Evolutionary conservation across 1,140 invertebrate species (phyloP), one percentile per base, ranked within the genome.

Genomic region (Plectus sambesii): DNA sequence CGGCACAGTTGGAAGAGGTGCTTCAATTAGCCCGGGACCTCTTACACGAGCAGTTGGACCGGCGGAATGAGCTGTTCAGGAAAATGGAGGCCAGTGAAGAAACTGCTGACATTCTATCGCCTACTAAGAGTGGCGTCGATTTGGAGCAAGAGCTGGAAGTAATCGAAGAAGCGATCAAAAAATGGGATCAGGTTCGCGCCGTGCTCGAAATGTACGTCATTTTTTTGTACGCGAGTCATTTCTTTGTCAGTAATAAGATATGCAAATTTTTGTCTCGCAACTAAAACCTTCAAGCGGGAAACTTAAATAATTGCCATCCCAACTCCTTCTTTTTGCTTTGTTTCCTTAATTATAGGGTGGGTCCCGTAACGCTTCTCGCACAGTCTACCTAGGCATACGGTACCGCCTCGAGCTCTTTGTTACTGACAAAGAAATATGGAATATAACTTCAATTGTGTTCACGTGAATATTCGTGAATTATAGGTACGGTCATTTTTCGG

Each of bases 401-500:
- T 39, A 17, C 39, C 24, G 30, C 44, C 26, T 51, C 30, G 23
- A 35, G 51, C 12, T 45, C 46, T 6, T 6, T 52, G n/a, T 26
- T 12, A 20, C 43, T 49, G 12, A 30, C 33, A 9, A 17, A 27
- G 9, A 12, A 17, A 41, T 15, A 27, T 41, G 33, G 39, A 41
- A n/a, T n/a, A n/a, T n/a, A n/a, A 20, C 29, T 35, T 29, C 35
- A 8, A 47, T 33, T 48, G 20, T 40, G 35, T 36, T 38, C 47
- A 38, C 27, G 26, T 47, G 30, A 47, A 27, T 29, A 45, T 38
- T 9, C 51, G 27, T 42, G 42, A 26, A 51, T 52, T 60, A 22
- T 42, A 90, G 87, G 87, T 94, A 99, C 74, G 93, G 94, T 0
- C 90, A 98, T 74, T 99, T 99, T 74, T 97, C 90, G 33, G 94